Evolutionary conservation across 2,797 vertebrate species (phyloP).

Genomic region (Siniperca obscura): DNA sequence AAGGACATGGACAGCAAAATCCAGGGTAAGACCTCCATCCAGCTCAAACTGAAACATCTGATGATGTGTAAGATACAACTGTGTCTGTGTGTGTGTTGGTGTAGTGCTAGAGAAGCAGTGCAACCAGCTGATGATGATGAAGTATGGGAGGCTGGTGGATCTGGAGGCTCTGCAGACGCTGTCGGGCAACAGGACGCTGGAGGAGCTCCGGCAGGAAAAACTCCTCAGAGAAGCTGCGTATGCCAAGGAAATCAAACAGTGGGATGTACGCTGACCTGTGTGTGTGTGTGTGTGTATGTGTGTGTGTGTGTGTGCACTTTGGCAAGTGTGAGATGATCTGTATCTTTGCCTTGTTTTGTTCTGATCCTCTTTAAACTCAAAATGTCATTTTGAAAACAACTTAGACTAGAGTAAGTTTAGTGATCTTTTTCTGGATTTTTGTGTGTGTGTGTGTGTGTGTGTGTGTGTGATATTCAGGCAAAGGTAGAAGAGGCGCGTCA

Average conservation of each 20-base stretch:
- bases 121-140: slow-evolving; percentile 87
- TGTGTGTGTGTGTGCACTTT: background rate
- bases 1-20: slow-evolving; percentile 86
- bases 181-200: slow-evolving; percentile 85
- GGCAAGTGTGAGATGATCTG: too few species aligned
- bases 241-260: slow-evolving; percentile 82
- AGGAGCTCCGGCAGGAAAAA: slow-evolving; percentile 89
- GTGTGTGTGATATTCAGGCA: slow-evolving; percentile 73
- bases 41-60: background rate
- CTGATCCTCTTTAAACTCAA: background rate
- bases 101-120: slow-evolving; percentile 86
- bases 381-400: background rate
- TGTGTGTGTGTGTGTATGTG: background rate
- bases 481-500: slow-evolving; percentile 80
- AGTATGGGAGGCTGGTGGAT: slow-evolving; percentile 90
- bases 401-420: background rate
- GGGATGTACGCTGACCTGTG: slow-evolving; percentile 78
- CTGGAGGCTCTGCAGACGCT: slow-evolving; percentile 90
- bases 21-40: slow-evolving; percentile 74
- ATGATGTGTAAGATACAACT: background rate
- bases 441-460: slow-evolving; percentile 24
- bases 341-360: background rate
- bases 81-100: slow-evolving; percentile 40
- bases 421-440: slow-evolving; percentile 1
- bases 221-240: slow-evolving; percentile 79